Percentiles rank a stretch among this genome's conserved stretches.
Evolutionary conservation across 2,888 invertebrate species (phyloP).

Genomic region (Calliopum simillimum): DNA sequence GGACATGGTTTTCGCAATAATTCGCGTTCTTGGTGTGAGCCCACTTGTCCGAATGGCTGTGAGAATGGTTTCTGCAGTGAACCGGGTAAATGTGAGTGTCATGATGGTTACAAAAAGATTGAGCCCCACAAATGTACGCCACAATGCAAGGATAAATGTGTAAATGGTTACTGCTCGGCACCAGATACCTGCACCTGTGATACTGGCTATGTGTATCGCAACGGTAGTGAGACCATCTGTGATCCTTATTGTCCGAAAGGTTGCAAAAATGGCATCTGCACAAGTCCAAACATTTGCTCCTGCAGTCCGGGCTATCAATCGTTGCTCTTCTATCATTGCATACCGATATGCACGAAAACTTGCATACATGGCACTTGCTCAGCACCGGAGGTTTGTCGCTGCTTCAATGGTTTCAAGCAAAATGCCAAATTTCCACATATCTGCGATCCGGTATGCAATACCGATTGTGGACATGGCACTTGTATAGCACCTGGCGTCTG

Average conservation of each 20-base stretch:
- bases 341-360: slow-evolving; percentile 55
- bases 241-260: slow-evolving; percentile 57
- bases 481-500: slow-evolving; percentile 63
- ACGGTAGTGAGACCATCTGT: slow-evolving; percentile 57
- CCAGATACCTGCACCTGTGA: slow-evolving; percentile 65
- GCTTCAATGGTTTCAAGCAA: slow-evolving; percentile 65
- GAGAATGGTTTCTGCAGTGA: slow-evolving; percentile 66
- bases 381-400: slow-evolving; percentile 68
- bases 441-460: slow-evolving; percentile 61
- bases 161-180: slow-evolving; percentile 64
- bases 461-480: slow-evolving; percentile 57
- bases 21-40: slow-evolving; percentile 59
- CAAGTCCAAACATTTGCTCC: slow-evolving; percentile 63
- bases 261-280: slow-evolving; percentile 66
- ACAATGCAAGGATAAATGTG: slow-evolving; percentile 53
- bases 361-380: slow-evolving; percentile 61
- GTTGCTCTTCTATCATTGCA: slow-evolving; percentile 55
- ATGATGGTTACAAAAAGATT: slow-evolving; percentile 56
- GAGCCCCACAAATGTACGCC: slow-evolving; percentile 59
- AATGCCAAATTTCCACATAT: slow-evolving; percentile 46
- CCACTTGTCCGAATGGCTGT: slow-evolving; percentile 60
- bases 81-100: slow-evolving; percentile 61
- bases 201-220: slow-evolving; percentile 52
- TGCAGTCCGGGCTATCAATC: slow-evolving; percentile 60
- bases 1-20: slow-evolving; percentile 57